phyloP scores from a whole-genome alignment of 2,888 invertebrate genomes.

The Synanthedon andrenaeformis region DNA sequence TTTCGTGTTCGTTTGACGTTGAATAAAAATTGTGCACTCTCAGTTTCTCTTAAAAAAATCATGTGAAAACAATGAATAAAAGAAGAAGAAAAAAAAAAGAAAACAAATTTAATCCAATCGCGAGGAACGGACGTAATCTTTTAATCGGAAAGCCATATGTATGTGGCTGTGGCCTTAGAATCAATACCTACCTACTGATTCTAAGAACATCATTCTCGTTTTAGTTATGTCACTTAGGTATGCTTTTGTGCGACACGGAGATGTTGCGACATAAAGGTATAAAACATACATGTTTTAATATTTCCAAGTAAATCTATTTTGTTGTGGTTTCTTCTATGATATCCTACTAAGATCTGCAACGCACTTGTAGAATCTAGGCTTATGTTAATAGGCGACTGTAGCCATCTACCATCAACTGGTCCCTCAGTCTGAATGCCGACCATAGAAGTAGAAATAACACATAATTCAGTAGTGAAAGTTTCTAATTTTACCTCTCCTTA shows the following conservation, averaged over 20 bases:
- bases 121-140: background rate
- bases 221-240: background rate
- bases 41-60: conserved; percentile 12
- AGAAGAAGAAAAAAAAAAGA: conserved; percentile 2
- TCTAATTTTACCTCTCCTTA: too few relatives aligned
- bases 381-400: too few relatives aligned
- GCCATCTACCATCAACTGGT: too few relatives aligned
- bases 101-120: background rate
- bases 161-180: background rate
- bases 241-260: conserved; percentile 6
- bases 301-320: too few relatives aligned
- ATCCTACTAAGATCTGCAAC: too few relatives aligned
- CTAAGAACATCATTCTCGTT: background rate
- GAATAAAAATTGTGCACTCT: conserved; percentile 15
- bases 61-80: conserved; percentile 11
- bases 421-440: too few relatives aligned
- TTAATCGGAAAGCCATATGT: background rate
- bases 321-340: too few relatives aligned
- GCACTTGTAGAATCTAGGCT: too few relatives aligned
- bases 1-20: conserved; percentile 42
- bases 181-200: background rate
- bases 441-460: too few relatives aligned
- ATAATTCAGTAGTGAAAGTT: too few relatives aligned
- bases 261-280: conserved; percentile 16
- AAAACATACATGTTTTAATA: conserved; percentile 13